phyloP scores from a whole-genome alignment of 1,140 invertebrate genomes.

The Copidosoma floridanum region DNA sequence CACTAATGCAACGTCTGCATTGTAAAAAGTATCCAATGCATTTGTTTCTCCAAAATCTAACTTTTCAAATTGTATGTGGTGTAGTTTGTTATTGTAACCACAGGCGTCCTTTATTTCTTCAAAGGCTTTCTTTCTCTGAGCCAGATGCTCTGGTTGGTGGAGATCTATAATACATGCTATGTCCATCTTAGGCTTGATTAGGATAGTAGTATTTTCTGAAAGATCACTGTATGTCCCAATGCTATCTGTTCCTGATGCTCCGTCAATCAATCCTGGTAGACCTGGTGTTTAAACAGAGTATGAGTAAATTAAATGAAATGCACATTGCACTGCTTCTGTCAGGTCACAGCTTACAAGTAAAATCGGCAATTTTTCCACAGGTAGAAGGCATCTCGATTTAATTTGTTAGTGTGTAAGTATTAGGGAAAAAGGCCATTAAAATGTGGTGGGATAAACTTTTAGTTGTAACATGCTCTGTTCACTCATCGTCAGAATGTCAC shows the following conservation, averaged over 20 bases:
- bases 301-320: not conserved
- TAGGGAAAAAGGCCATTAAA: not conserved
- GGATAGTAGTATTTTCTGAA: conserved; percentile 65
- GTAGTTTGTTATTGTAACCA: conserved; percentile 75
- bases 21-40: conserved; percentile 86
- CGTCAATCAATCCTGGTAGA: conserved; percentile 38
- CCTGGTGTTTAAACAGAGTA: not conserved
- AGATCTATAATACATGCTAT: conserved; percentile 89
- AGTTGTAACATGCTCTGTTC: not conserved
- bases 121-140: conserved; percentile 74
- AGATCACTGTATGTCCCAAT: conserved; percentile 70
- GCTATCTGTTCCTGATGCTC: conserved; percentile 64
- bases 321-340: not conserved
- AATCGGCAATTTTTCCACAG: conserved; percentile 44
- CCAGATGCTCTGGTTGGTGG: conserved; percentile 67
- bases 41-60: conserved; percentile 84
- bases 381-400: conserved; percentile 46
- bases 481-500: not conserved
- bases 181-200: conserved; percentile 74
- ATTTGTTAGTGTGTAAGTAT: too few species aligned
- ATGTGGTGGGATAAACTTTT: conserved; percentile 7
- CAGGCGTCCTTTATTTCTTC: conserved; percentile 84
- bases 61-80: conserved; percentile 84
- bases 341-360: conserved; percentile 40
- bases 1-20: conserved; percentile 96